Conservation (phyloP, 2,113 vertebrate genomes). For the Hymenochirus boettgeri region DNA sequence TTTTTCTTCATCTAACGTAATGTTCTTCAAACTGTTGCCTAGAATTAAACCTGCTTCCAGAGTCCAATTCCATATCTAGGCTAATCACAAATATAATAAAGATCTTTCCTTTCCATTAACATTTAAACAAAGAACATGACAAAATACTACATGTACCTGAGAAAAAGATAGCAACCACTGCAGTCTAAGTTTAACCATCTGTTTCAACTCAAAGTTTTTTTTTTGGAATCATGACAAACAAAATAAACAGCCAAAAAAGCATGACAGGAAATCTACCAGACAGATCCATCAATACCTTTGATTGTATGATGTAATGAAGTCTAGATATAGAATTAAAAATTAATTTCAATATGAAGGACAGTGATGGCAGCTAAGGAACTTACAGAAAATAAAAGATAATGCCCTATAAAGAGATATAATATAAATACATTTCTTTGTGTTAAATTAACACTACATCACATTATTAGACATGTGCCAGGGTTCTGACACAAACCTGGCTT, state of each 20-base stretch:
- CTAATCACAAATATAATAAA: background rate
- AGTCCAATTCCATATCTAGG: background rate
- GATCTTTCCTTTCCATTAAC: background rate
- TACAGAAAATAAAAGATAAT: background rate
- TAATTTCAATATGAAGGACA: background rate
- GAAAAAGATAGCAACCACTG: slow-evolving; percentile 1
- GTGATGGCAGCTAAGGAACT: background rate
- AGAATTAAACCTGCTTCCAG: background rate
- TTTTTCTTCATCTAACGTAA: background rate
- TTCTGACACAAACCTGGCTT: no score
- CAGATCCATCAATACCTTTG: slow-evolving; percentile 12
- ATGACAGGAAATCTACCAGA: slow-evolving; percentile 17
- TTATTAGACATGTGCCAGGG: no score
- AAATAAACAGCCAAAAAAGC: slow-evolving; percentile 18
- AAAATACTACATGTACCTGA: background rate
- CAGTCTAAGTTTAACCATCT: slow-evolving; percentile 5
- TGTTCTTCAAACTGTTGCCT: background rate
- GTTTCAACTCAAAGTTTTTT: slow-evolving; percentile 7
- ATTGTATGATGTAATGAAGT: slow-evolving; percentile 4
- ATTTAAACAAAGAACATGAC: background rate
- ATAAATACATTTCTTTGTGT: no score
- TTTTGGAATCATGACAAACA: slow-evolving; percentile 16
- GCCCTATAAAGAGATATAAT: no score
- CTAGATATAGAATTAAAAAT: slow-evolving; percentile 4
- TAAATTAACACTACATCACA: no score